Percentiles rank a stretch among this genome's conserved stretches.
Evolutionary conservation across 2,113 vertebrate species (phyloP).

Genomic region (Echinops telfairi): DNA sequence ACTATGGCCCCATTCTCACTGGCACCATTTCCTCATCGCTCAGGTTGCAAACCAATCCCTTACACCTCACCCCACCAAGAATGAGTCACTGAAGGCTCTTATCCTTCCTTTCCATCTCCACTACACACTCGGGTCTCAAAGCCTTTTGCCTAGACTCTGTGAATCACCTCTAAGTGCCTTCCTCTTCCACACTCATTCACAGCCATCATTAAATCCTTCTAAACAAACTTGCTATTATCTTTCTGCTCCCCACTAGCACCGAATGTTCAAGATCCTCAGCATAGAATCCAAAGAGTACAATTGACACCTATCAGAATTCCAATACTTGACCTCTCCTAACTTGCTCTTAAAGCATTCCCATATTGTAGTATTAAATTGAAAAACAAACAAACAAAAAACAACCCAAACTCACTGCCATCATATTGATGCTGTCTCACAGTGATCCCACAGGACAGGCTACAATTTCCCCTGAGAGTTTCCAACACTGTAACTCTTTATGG

Average conservation of each 20-base stretch:
- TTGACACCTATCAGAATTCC: not conserved
- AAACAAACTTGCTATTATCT: not conserved
- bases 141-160: not conserved
- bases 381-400: too few species aligned
- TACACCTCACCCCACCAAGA: not conserved
- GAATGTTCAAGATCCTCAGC: not conserved
- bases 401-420: too few species aligned
- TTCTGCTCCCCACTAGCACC: not conserved
- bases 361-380: too few species aligned
- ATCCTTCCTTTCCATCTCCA: not conserved
- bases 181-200: not conserved
- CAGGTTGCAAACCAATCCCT: not conserved
- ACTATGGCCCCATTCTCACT: rapidly evolving
- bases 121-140: not conserved
- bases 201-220: not conserved
- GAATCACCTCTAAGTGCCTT: not conserved
- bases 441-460: too few species aligned
- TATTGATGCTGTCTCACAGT: too few species aligned
- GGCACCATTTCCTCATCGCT: not conserved
- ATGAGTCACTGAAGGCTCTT: not conserved
- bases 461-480: too few species aligned
- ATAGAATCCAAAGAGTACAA: not conserved
- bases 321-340: not conserved
- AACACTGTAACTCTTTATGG: too few species aligned
- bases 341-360: not conserved